Percentiles rank a stretch among this genome's conserved stretches.
These are phyloP conservation scores for Dolichomitus sp. DNA, from an alignment of 2,888 invertebrate genomes.

Conservation along the genomic window DNA sequence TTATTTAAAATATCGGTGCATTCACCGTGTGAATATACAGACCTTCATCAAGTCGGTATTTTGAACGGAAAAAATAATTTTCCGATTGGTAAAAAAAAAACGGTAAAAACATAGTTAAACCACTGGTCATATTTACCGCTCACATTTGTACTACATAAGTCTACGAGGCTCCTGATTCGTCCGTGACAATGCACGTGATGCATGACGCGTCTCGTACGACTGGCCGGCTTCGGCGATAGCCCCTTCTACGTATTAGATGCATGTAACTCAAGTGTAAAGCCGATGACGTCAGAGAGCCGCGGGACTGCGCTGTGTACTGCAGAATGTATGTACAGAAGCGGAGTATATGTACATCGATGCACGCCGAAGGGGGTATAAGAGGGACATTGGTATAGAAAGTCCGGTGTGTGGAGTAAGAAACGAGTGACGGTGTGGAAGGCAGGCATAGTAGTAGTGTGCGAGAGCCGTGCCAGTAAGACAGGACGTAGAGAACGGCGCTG, in stretches of 20 bases:
- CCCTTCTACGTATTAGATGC: background rate
- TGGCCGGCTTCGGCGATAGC: background rate
- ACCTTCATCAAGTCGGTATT: no score
- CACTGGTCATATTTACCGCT: background rate
- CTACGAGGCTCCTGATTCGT: background rate
- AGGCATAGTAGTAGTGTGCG: no score
- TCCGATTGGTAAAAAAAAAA: no score
- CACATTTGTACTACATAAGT: background rate
- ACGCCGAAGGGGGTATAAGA: constrained; percentile 3
- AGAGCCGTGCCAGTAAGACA: background rate
- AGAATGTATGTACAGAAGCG: constrained; percentile 12
- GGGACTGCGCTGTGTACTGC: background rate
- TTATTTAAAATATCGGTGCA: no score
- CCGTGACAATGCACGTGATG: background rate
- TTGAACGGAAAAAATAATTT: no score
- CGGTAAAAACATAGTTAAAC: no score
- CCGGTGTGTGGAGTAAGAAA: background rate
- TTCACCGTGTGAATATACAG: no score
- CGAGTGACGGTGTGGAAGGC: background rate
- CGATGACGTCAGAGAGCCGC: constrained; percentile 27
- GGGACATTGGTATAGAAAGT: background rate
- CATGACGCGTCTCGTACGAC: background rate
- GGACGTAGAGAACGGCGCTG: background rate
- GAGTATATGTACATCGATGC: background rate
- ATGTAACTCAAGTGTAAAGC: constrained; percentile 1